phyloP scores from a whole-genome alignment of 2,888 invertebrate species.

The Coleophora deauratella region DNA sequence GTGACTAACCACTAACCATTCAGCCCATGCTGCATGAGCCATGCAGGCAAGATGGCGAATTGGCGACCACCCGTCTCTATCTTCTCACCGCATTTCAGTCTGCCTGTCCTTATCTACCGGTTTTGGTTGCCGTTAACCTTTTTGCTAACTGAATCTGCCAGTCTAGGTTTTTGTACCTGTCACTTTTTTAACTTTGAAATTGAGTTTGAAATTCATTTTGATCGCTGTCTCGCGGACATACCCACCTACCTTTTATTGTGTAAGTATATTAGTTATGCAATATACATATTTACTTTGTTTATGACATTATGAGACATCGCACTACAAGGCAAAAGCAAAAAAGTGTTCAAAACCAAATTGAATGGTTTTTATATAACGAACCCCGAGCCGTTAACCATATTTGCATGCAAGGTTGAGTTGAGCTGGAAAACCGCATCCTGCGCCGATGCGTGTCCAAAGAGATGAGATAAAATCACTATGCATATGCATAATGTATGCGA shows the following conservation, averaged over 20 bases:
- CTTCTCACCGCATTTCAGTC: conserved; percentile 26
- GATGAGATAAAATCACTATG: conserved; percentile 44
- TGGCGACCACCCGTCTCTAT: conserved; percentile 43
- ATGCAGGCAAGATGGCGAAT: conserved; percentile 66
- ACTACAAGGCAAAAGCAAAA: no score
- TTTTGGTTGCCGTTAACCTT: conserved; percentile 58
- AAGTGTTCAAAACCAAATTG: neutral
- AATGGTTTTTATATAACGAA: conserved; percentile 2
- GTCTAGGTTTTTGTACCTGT: conserved; percentile 36
- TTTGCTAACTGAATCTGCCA: conserved; percentile 46
- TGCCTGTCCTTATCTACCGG: conserved; percentile 34
- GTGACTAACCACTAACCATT: conserved; percentile 63
- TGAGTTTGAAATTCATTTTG: no score
- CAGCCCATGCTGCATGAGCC: no score
- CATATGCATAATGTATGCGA: conserved; percentile 49
- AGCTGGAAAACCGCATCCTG: conserved; percentile 22
- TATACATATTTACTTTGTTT: no score
- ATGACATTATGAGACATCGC: no score
- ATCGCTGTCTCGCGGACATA: no score
- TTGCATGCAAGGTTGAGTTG: conserved; percentile 38
- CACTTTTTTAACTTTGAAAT: conserved; percentile 48
- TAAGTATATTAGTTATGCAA: conserved; percentile 32
- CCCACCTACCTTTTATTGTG: conserved; percentile 28
- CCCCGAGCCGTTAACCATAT: conserved; percentile 31
- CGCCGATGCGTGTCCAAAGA: conserved; percentile 29